phyloP scores from a whole-genome alignment of 1,140 invertebrate species.

The Lordiphosa stackelbergi region DNA sequence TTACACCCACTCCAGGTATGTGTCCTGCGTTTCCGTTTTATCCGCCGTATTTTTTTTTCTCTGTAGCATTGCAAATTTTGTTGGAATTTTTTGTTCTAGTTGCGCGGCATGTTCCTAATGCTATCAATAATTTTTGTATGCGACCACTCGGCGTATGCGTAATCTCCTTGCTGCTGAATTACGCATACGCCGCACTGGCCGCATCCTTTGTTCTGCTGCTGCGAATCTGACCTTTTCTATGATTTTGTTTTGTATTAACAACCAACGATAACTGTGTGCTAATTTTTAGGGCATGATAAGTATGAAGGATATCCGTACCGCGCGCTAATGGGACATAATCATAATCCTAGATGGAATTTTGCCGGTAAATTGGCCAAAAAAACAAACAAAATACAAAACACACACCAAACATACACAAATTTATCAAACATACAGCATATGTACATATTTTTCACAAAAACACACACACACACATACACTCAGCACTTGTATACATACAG shows the following conservation, averaged over 20 bases:
- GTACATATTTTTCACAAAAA: constrained; percentile 9
- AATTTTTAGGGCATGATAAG: constrained; percentile 76
- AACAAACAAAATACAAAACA: constrained; percentile 19
- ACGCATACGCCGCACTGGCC: constrained; percentile 16
- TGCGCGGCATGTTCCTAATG: constrained; percentile 14
- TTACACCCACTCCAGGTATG: constrained; percentile 81
- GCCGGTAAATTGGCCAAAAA: constrained; percentile 76
- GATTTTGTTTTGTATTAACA: constrained; percentile 24
- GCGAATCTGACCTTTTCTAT: constrained; percentile 18
- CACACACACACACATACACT: constrained; percentile 20
- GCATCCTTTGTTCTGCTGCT: constrained; percentile 7
- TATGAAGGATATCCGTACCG: constrained; percentile 77
- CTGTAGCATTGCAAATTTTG: constrained; percentile 1
- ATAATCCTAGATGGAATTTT: constrained; percentile 77
- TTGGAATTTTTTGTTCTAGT: constrained; percentile 13
- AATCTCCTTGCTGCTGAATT: neutral
- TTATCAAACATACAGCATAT: constrained; percentile 17
- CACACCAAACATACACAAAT: constrained; percentile 20
- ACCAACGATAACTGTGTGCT: constrained; percentile 49
- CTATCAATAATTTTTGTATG: neutral
- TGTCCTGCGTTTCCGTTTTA: neutral
- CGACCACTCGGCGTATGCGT: constrained; percentile 8
- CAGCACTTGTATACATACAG: constrained; percentile 28
- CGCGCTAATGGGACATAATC: constrained; percentile 75
- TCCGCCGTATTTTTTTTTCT: neutral